phyloP scores from a whole-genome alignment of 2,797 vertebrate species.

The Micrastur ruficollis region DNA sequence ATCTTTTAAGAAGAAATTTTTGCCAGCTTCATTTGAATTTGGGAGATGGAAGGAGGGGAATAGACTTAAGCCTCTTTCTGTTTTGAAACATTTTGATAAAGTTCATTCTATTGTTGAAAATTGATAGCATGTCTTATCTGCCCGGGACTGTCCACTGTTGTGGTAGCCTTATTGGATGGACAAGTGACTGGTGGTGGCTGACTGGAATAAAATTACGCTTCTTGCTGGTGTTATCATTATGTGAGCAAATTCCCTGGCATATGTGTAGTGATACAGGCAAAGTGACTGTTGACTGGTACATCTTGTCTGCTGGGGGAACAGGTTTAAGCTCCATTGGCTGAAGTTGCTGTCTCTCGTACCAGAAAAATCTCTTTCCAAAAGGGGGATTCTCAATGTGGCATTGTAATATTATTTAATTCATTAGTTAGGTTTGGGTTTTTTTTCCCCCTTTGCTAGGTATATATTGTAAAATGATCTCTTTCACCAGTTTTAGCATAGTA shows the following conservation, averaged over 20 bases:
- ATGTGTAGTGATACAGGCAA: no score
- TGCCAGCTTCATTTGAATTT: background rate
- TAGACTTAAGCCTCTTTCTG: background rate
- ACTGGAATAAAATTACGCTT: background rate
- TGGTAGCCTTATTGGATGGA: background rate
- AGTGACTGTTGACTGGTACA: background rate
- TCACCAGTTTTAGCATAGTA: background rate
- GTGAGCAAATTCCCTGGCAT: background rate
- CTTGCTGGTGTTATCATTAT: background rate
- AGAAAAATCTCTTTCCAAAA: background rate
- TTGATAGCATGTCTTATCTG: fast-evolving
- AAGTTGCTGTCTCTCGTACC: background rate
- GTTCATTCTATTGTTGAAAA: background rate
- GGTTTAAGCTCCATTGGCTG: background rate
- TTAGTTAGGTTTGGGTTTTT: background rate
- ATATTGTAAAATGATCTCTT: background rate
- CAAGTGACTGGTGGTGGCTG: background rate
- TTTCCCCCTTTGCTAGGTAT: background rate
- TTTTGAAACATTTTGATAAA: background rate
- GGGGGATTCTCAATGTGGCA: background rate
- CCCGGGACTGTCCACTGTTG: background rate
- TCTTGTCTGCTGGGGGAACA: background rate
- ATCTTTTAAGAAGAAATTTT: background rate
- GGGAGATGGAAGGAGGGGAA: fast-evolving
- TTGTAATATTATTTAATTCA: background rate